A percentile compares a stretch with the other conserved stretches of the same genome.
phyloP scores from a whole-genome alignment of 2,113 vertebrate species.

The Natator depressus region DNA sequence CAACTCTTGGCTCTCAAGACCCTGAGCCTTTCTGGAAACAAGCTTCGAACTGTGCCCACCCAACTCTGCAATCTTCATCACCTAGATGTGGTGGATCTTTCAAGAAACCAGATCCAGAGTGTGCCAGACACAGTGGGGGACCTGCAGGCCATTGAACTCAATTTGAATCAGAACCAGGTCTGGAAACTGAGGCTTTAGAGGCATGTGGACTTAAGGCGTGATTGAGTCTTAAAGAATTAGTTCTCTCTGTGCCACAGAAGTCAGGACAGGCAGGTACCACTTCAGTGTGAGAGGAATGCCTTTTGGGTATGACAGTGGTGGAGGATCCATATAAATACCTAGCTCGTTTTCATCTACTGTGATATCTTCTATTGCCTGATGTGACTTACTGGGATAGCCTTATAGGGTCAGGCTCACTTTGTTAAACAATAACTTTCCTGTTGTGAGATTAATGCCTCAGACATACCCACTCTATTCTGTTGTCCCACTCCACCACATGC shows the following conservation, averaged over 20 bases:
- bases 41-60: conserved; percentile 85
- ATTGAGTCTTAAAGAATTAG: background rate
- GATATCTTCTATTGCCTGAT: background rate
- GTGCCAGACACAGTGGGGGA: conserved; percentile 87
- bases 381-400: background rate
- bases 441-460: background rate
- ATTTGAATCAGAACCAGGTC: conserved; percentile 99
- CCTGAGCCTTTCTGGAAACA: conserved; percentile 91
- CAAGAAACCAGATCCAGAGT: conserved; percentile 90
- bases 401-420: background rate
- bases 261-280: background rate
- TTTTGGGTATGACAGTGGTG: background rate
- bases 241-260: background rate
- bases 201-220: background rate
- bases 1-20: conserved; percentile 91
- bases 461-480: background rate
- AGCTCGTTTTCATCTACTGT: background rate
- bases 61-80: conserved; percentile 89
- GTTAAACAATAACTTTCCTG: background rate
- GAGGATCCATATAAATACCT: background rate
- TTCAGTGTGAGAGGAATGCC: background rate
- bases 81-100: conserved; percentile 94
- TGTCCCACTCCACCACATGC: background rate
- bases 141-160: conserved; percentile 95
- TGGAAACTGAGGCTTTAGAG: conserved; percentile 21